Base-by-base conservation (phyloP, 2,113 vertebrate species). In the Pleuronectes platessa region DNA sequence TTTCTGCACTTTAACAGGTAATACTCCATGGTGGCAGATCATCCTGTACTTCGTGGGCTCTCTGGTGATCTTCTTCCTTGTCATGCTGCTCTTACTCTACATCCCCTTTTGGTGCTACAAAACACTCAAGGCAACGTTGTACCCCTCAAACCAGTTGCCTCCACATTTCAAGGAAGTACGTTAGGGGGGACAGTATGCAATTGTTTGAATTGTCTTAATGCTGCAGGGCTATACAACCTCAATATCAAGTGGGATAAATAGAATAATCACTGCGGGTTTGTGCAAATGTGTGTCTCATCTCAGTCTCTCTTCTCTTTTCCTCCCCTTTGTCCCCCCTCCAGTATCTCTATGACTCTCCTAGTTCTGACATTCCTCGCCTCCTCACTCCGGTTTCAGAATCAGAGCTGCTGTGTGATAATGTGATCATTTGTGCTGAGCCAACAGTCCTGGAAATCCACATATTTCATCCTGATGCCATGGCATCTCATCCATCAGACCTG, bases 91-190 rank as follows among this genome's bases (percentile, higher is more conserved):
- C 2, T 0, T 15, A 1, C 12, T 71, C 31, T 86, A 15, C 5
- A 9, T 5, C 12, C 27, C 15, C 0, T 78, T 70, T 17, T 55
- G 54, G 71, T 77, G 40, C 49, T 90, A 53, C 61, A 76, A 64
- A 45, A 17, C 61, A 2, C 0, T 91, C 1, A 92, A 91, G 72
- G 8, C 13, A 4, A 77, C 26, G 0, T 71, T 87, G 1, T 92
- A 59, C 67, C 92, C 94, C 0, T 14, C 68, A 2, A 42, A 67
- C 49, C 67, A 77, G 40, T 72, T 93, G 45, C 91, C 93, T 0
- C 0, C 12, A 12, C 82, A 78, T 79, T 71, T 94, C 11, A 81
- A 82, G 21, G 68, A 90, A 86, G 93, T 94, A 56, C 0, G 72
- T 17, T n/a, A 31, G 31, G 27, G 27, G 13, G 2, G 37, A 6